Percentiles rank a stretch among this genome's conserved stretches.
phyloP scores from a whole-genome alignment of 1,140 invertebrate genomes.

The Pachyrhynchus sulphureomaculatus region DNA sequence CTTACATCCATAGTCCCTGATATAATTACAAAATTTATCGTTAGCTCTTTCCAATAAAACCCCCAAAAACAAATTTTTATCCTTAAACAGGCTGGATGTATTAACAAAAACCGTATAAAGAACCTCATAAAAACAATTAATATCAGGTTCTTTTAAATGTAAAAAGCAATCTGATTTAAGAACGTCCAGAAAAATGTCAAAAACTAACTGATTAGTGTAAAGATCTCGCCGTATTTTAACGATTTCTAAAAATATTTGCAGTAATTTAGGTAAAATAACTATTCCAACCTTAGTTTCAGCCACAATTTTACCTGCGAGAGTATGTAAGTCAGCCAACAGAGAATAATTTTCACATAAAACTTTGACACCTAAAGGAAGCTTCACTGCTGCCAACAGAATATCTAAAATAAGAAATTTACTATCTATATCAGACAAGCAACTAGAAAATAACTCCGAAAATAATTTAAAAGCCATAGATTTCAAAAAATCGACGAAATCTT shows the following conservation, averaged over 20 bases:
- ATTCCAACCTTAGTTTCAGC: background rate
- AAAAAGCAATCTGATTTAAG: slow-evolving; percentile 13
- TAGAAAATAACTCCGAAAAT: slow-evolving; percentile 57
- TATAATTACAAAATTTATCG: slow-evolving; percentile 42
- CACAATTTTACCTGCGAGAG: background rate
- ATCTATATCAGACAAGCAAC: slow-evolving; percentile 53
- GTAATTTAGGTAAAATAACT: slow-evolving; percentile 19
- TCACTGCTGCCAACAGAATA: slow-evolving; percentile 59
- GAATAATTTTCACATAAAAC: slow-evolving; percentile 61
- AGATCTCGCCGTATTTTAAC: slow-evolving; percentile 25
- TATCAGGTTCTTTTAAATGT: slow-evolving; percentile 20
- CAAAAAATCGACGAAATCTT: slow-evolving; percentile 55
- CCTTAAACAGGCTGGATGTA: too few species aligned
- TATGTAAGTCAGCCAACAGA: slow-evolving; percentile 58
- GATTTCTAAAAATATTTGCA: slow-evolving; percentile 32
- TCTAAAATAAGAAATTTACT: slow-evolving; percentile 64
- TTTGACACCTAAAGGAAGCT: slow-evolving; percentile 60
- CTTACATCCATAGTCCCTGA: slow-evolving; percentile 43
- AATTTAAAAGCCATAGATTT: slow-evolving; percentile 57
- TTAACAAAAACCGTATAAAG: slow-evolving; percentile 23
- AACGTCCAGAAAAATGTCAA: slow-evolving; percentile 16
- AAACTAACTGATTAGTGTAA: slow-evolving; percentile 21
- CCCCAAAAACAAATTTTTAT: slow-evolving; percentile 30
- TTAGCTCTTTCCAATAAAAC: slow-evolving; percentile 35
- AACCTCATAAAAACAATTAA: slow-evolving; percentile 35